Conservation (phyloP, 2,888 invertebrate species). For the Rhyacophila evoluta region DNA sequence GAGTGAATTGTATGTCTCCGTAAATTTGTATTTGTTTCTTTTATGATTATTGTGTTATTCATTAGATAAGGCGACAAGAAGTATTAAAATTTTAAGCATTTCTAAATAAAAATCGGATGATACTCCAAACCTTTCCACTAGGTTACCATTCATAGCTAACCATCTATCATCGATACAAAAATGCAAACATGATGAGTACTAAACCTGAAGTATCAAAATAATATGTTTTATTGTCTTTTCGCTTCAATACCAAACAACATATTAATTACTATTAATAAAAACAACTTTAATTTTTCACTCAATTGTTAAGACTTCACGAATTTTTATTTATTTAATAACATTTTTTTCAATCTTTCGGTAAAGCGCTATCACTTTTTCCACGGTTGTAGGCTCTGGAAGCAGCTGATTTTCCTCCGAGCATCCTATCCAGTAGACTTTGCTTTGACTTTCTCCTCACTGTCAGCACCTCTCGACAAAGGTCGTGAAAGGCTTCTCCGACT, state of each 20-base stretch:
- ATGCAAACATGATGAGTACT: too few relatives aligned
- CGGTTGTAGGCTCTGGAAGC: conserved; percentile 80
- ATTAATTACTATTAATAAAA: too few relatives aligned
- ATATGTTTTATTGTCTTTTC: background rate
- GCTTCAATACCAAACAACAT: background rate
- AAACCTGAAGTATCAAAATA: too few relatives aligned
- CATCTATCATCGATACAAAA: too few relatives aligned
- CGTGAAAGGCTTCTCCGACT: conserved; percentile 87
- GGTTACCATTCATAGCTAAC: too few relatives aligned
- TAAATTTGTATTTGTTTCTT: too few relatives aligned
- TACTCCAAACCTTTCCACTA: too few relatives aligned
- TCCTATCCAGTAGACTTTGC: conserved; percentile 84
- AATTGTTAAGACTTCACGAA: background rate
- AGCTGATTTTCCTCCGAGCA: conserved; percentile 82
- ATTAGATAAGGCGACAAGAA: too few relatives aligned
- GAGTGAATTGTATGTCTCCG: too few relatives aligned
- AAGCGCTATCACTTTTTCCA: conserved; percentile 89
- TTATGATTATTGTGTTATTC: too few relatives aligned
- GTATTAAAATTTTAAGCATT: too few relatives aligned
- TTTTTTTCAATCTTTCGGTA: conserved; percentile 79
- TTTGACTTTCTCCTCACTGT: conserved; percentile 84
- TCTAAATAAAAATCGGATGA: too few relatives aligned
- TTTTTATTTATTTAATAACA: background rate
- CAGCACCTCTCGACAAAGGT: conserved; percentile 85
- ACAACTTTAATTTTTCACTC: background rate